These are phyloP conservation scores for Noctua fimbriata DNA, from an alignment of 2,888 invertebrate genomes.

Conservation along the genomic window DNA sequence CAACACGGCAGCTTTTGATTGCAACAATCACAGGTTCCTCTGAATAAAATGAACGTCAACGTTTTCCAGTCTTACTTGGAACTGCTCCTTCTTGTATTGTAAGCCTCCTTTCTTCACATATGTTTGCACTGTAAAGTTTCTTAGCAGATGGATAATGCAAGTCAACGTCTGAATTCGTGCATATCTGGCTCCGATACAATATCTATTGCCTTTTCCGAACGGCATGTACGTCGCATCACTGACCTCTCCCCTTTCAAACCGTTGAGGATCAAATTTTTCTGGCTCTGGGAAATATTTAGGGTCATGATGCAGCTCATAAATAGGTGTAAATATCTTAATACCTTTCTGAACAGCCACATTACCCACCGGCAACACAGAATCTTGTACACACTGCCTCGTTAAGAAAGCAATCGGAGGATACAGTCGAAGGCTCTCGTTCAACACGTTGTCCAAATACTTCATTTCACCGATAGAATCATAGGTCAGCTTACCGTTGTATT, in stretches of 20 bases:
- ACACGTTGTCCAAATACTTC: slow-evolving; percentile 77
- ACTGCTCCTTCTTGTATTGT: slow-evolving; percentile 69
- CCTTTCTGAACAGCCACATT: slow-evolving; percentile 78
- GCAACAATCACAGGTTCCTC: slow-evolving; percentile 39
- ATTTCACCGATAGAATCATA: slow-evolving; percentile 71
- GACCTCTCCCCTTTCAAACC: slow-evolving; percentile 74
- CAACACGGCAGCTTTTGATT: too few species aligned
- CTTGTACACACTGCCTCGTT: slow-evolving; percentile 71
- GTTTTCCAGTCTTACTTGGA: slow-evolving; percentile 74
- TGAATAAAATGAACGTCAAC: slow-evolving; percentile 72
- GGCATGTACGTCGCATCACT: slow-evolving; percentile 79
- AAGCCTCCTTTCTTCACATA: slow-evolving; percentile 67
- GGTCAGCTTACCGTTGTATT: slow-evolving; percentile 39
- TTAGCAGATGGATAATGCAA: slow-evolving; percentile 72
- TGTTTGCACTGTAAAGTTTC: slow-evolving; percentile 72
- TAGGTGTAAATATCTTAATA: slow-evolving; percentile 74
- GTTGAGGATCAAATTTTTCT: slow-evolving; percentile 82
- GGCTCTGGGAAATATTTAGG: slow-evolving; percentile 83
- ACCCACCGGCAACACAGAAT: slow-evolving; percentile 76
- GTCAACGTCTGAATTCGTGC: slow-evolving; percentile 75
- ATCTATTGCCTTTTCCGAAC: slow-evolving; percentile 84
- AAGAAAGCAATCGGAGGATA: slow-evolving; percentile 77
- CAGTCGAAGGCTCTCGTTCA: slow-evolving; percentile 75
- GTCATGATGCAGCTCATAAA: slow-evolving; percentile 83
- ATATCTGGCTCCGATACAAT: slow-evolving; percentile 82